Evolutionary conservation across 2,888 invertebrate species (phyloP), one percentile per base, ranked within the genome.

Genomic region (Fragum whitleyi): DNA sequence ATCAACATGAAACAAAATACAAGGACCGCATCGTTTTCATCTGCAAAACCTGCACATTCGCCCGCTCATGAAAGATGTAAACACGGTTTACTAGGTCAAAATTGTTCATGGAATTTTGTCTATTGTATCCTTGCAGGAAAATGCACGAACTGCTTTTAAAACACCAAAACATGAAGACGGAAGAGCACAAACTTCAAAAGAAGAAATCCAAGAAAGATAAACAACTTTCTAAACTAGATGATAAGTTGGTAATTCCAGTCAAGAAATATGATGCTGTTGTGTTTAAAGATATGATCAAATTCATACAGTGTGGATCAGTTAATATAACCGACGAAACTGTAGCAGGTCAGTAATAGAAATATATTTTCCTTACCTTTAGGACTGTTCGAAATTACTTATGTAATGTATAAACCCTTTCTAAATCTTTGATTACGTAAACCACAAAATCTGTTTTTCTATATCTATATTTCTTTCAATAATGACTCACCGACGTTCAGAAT

Each of bases 241-340:
- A 61, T 6, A 61, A 26, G 32, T 11, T 61, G n/a, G 32, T 61
- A 6, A 61, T 61, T 7, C 61, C 61, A 28, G 61, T 61, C 11
- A 61, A 61, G 19, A 28, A 61, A 32, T 61, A 61, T 32, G 61
- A 61, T 19, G 32, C 32, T 26, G 29, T 19, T 19, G 61, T 61
- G 29, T 61, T 61, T 26, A 3, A 14, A 29, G 26, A 61, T 32
- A 5, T 61, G 29, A 19, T 61, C 14, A 23, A 61, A n/a, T 61
- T 61, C 29, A 32, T 61, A 3, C 61, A 61, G 5, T 61, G 61
- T 61, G 61, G 61, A 3, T 14, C 61, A 19, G 29, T 61, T 14
- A 61, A 3, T 3, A 32, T 61, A 14, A 61, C 28, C 5, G 61
- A 61, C 6, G 61, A 61, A 61, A 61, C 16, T 11, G 61, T 32